Evolutionary conservation across 2,797 vertebrate genomes (phyloP).

Genomic region (Hemitrygon akajei): DNA sequence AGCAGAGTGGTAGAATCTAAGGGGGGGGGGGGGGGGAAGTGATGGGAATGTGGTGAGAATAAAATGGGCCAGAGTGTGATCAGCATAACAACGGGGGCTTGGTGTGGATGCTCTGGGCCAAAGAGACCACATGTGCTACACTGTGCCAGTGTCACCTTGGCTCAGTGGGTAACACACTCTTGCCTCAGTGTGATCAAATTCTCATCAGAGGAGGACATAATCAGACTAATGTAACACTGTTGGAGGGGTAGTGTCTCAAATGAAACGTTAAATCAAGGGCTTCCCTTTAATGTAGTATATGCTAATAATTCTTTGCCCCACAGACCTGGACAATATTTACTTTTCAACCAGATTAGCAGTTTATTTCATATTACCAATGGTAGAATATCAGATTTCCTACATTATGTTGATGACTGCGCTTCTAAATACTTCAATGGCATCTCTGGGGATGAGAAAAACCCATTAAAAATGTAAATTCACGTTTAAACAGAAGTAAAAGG

Average conservation of each 20-base stretch:
- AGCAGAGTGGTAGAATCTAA: too few species aligned
- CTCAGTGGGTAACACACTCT: background rate
- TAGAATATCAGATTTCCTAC: background rate
- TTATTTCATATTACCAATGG: background rate
- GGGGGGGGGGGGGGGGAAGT: too few species aligned
- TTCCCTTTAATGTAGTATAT: background rate
- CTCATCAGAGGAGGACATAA: background rate
- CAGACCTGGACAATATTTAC: background rate
- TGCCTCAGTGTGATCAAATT: background rate
- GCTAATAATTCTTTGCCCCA: background rate
- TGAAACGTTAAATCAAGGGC: background rate
- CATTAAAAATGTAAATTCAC: background rate
- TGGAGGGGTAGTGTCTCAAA: background rate
- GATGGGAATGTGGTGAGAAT: too few species aligned
- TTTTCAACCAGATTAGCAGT: background rate
- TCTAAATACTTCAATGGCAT: background rate
- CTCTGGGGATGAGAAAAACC: background rate
- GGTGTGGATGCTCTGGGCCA: too few species aligned
- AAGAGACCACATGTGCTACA: too few species aligned
- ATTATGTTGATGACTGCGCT: background rate
- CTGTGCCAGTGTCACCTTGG: background rate
- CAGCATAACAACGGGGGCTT: too few species aligned
- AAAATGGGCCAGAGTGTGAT: too few species aligned
- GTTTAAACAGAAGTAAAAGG: background rate
- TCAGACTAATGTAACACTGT: background rate